Evolutionary conservation across 1,140 invertebrate species (phyloP), one percentile per base, ranked within the genome.

Genomic region (Paramacrobiotus metropolitanus): DNA sequence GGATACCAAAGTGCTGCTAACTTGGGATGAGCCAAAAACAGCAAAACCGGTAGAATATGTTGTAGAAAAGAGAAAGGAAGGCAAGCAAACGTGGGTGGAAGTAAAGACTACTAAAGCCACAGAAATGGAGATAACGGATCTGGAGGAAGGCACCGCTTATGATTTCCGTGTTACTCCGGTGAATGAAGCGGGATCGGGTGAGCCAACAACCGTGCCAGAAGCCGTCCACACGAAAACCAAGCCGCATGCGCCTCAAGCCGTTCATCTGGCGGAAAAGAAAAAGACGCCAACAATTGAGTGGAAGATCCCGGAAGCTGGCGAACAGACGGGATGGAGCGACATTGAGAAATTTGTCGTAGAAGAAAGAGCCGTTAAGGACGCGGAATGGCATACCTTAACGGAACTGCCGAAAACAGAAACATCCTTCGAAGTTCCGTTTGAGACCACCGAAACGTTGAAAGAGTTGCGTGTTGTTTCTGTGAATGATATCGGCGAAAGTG

Each of bases 401-500:
- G 28, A 15, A 9, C 15, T 55, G 24, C 15, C 24, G 24, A 9
- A 4, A 9, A 28, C 15, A 20, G 15, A 55, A 28, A 4, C 15
- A 28, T 20, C 15, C 48, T 55, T 55, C 48, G 48, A 55, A 55
- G 48, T 55, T 9, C 48, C 48, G 24, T 55, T 55, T 28, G 24
- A 15, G 4, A 81, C 90, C 44, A 88, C 94, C 70, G 84, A 84
- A 65, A 96, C 96, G 67, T 86, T 90, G 70, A 93, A 94, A 68
- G 77, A 86, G 64, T 91, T 94, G 78, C 77, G 87, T 60, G 71
- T 77, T 2, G 87, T 85, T 66, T 90, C 92, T 55, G 86, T 93
- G 0, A 98, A 98, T 71, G 84, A 83, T 28, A 87, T 95, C 67
- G 93, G 93, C 2, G 85, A 94, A 73, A 93, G 90, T 31, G 88